phyloP scores from a whole-genome alignment of 2,888 invertebrate genomes.

The Esperia sulphurella region DNA sequence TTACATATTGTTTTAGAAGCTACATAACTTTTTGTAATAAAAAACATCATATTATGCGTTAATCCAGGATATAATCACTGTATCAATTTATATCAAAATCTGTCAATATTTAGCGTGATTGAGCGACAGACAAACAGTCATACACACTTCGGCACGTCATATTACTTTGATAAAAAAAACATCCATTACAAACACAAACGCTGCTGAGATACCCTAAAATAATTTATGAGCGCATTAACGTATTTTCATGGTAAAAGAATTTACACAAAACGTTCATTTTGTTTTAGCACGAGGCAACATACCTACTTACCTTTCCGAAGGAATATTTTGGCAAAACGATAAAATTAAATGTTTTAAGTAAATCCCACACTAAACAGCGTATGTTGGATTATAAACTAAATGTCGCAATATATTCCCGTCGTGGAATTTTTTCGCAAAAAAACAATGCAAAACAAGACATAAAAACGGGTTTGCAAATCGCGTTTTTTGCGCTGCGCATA shows the following conservation, averaged over 20 bases:
- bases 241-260: conserved; percentile 3
- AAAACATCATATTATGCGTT: too few species aligned
- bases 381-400: not conserved
- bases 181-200: conserved; percentile 21
- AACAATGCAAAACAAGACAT: not conserved
- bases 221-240: conserved; percentile 21
- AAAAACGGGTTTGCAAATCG: too few species aligned
- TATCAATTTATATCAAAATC: too few species aligned
- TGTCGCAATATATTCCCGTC: not conserved
- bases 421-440: not conserved
- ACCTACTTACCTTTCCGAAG: too few species aligned
- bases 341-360: not conserved
- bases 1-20: too few species aligned
- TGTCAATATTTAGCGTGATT: too few species aligned
- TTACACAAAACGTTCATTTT: not conserved
- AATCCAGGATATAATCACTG: too few species aligned
- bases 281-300: not conserved
- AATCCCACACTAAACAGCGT: not conserved
- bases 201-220: conserved; percentile 22
- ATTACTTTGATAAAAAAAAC: conserved; percentile 22
- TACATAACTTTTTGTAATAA: too few species aligned
- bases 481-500: not conserved
- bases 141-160: too few species aligned
- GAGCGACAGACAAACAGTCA: too few species aligned
- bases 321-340: not conserved